Evolutionary conservation across 2,113 vertebrate species (phyloP), one percentile per base, ranked within the genome.

Genomic region (Xerus inauris): DNA sequence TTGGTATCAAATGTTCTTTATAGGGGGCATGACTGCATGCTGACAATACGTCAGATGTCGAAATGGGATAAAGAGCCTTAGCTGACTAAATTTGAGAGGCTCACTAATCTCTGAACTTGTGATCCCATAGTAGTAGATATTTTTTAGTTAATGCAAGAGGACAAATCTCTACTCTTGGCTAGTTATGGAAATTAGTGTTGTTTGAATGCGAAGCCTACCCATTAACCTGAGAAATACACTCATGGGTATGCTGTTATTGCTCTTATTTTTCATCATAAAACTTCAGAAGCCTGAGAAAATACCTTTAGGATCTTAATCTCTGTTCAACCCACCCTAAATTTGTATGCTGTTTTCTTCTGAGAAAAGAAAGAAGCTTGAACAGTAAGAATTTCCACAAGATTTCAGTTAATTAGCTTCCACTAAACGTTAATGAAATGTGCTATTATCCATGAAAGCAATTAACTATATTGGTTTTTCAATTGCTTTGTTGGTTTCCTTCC

Each of bases 21-120:
- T 20, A 82, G 51, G 75, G 87, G 82, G 62, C 82, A 64, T 93
- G 91, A 86, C 94, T 79, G 77, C 80, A 38, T 49, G 85, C 82
- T 59, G 59, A 83, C 96, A 88, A 93, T 71, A 92, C 88, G 82
- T 93, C 94, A 95, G 77, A 94, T 80, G 71, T 40, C 96, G 84
- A 95, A 96, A 93, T 73, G 83, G 96, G 93, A 96, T 94, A 95
- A 94, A 95, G 93, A 92, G 95, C 85, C 92, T 94, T 96, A 92
- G 67, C 62, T 4, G 91, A 51, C 86, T 89, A 79, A 94, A 97
- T 91, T 91, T 94, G 93, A 97, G 96, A 98, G 94, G 86, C 38
- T 71, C 83, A 65, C 93, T 97, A 95, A 93, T 96, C 87, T 93
- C 91, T 83, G 95, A 96, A 96, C 88, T 95, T 95, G 88, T 96